phyloP scores from a whole-genome alignment of 1,140 invertebrate genomes.

The Antheraea pernyi region DNA sequence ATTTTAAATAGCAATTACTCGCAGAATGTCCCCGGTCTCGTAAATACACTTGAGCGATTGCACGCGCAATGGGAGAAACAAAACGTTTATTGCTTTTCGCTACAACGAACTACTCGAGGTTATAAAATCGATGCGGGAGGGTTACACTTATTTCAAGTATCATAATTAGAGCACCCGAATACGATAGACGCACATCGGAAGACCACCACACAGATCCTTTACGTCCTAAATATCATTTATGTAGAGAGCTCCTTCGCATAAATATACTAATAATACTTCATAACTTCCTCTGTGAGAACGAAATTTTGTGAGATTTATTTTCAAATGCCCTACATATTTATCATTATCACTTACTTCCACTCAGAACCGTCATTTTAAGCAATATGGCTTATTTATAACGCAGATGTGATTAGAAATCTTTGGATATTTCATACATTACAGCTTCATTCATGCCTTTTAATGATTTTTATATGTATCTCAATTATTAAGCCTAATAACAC shows the following conservation, averaged over 20 bases:
- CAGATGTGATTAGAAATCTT: no score
- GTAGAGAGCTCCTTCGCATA: neutral
- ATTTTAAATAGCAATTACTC: constrained; percentile 8
- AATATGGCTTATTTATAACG: no score
- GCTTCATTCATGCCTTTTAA: no score
- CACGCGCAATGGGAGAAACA: constrained; percentile 9
- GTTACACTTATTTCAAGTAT: constrained; percentile 37
- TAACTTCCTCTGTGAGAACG: no score
- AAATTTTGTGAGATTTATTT: no score
- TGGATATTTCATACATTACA: no score
- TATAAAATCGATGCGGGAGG: constrained; percentile 55
- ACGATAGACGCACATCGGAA: constrained; percentile 23
- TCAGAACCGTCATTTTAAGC: no score
- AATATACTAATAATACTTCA: no score
- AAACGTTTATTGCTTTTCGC: constrained; percentile 25
- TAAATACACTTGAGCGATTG: constrained; percentile 8
- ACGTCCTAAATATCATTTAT: neutral
- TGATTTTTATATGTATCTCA: no score
- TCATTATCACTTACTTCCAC: neutral
- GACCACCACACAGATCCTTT: constrained; percentile 57
- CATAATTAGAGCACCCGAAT: constrained; percentile 45
- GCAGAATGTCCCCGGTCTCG: constrained; percentile 13
- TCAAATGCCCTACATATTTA: neutral
- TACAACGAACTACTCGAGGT: constrained; percentile 23
- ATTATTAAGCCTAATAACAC: no score